Percentiles rank a stretch among this genome's conserved stretches.
Conservation (phyloP, 2,797 vertebrate genomes). For the Peromyscus attwateri region DNA sequence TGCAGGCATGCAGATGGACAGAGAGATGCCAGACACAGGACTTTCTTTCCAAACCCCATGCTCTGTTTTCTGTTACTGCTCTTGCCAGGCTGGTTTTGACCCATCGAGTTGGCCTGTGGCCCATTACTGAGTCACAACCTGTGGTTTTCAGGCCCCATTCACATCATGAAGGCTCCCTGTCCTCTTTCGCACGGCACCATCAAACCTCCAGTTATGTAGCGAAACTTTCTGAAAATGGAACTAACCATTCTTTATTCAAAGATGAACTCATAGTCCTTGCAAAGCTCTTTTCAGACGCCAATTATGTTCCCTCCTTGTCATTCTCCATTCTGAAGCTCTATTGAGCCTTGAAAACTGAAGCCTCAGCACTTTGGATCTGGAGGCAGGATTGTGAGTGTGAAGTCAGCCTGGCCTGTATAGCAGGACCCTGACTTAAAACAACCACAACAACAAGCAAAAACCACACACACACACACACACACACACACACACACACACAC, state of each 20-base stretch:
- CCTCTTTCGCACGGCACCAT: neutral
- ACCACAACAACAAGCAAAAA: neutral
- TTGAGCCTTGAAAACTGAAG: neutral
- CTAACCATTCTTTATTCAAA: conserved; percentile 43
- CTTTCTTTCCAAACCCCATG: conserved; percentile 15
- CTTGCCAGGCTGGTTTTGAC: conserved; percentile 41
- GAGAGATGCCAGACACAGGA: conserved; percentile 4
- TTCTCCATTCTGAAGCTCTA: neutral
- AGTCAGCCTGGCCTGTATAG: neutral
- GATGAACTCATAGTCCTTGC: neutral
- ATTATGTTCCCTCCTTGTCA: neutral
- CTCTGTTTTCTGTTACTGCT: neutral
- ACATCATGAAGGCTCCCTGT: conserved; percentile 16
- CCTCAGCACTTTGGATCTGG: neutral
- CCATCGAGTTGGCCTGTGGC: conserved; percentile 25
- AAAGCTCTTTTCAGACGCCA: conserved; percentile 23
- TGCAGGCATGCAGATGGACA: neutral
- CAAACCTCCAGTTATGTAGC: neutral
- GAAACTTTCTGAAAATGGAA: conserved; percentile 35
- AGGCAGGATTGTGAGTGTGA: neutral
- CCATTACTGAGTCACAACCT: conserved; percentile 53
- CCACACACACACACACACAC: neutral
- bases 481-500: no score
- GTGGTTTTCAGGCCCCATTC: neutral
- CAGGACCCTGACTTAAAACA: neutral